phyloP scores from a whole-genome alignment of 2,797 vertebrate genomes.

The Anabacerthia variegaticeps region DNA sequence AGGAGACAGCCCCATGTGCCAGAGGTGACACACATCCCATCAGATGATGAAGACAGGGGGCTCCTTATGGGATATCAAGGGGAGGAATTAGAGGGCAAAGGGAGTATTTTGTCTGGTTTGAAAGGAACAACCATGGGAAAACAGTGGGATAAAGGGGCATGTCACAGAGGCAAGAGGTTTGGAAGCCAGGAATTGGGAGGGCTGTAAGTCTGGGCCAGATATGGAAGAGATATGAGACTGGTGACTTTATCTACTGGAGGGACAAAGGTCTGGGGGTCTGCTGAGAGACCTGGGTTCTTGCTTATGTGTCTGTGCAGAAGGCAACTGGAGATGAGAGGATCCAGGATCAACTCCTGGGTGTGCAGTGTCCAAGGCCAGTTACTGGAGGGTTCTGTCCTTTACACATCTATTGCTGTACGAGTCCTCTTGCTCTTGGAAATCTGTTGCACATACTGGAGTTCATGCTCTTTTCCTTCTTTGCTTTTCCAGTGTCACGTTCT shows the following conservation, averaged over 20 bases:
- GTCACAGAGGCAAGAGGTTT: not conserved
- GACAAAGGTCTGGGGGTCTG: not conserved
- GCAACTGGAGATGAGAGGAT: not conserved
- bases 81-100: not conserved
- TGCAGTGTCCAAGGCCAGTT: not conserved
- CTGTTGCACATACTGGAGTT: rapidly evolving
- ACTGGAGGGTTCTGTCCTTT: not conserved
- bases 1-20: not conserved
- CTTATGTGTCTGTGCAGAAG: not conserved
- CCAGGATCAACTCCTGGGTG: not conserved
- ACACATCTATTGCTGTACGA: not conserved
- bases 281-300: not conserved
- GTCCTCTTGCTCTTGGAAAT: not conserved
- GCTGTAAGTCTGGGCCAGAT: not conserved
- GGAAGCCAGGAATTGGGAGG: not conserved
- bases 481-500: not conserved
- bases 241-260: not conserved
- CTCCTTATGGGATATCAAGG: too few species aligned
- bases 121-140: not conserved
- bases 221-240: not conserved
- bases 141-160: not conserved
- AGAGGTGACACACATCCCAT: not conserved
- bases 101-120: not conserved
- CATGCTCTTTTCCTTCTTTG: not conserved
- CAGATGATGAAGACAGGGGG: not conserved